Evolutionary conservation across 2,797 vertebrate genomes (phyloP), one percentile per base, ranked within the genome.

Genomic region (Sebastes iracundus): DNA sequence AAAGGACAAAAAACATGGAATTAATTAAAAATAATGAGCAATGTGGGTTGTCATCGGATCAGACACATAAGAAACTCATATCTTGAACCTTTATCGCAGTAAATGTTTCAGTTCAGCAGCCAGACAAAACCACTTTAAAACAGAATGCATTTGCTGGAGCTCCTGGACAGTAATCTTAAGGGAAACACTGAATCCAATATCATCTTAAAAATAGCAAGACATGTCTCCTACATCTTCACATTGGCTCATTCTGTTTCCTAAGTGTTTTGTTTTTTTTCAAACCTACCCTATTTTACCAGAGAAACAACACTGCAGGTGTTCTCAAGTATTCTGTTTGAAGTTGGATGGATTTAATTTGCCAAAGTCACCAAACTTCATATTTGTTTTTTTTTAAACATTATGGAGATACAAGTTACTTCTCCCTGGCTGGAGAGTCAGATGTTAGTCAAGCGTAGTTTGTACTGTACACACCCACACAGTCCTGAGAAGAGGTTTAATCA

Each of bases 401-500:
- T 38, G 10, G 55, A 61, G 62, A 27, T 38, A 7, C 56, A 79
- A 18, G 6, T 74, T 59, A n/a, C 53, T 72, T 20, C 52, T 52
- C 12, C 3, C 4, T 49, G 28, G 12, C 7, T 55, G 65, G 77
- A 4, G 11, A 71, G 67, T 75, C 67, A 61, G 46, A 61, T 77
- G 78, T 78, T 68, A 55, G 52, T 80, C 22, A 22, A 77, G 74
- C 52, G 12, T 53, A 64, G 64, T 77, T 64, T 49, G 42, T 49
- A 49, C 18, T 61, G 52, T 30, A 16, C 23, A 62, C 60, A 28
- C 72, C 46, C 76, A 67, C 81, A 28, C 52, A n/a, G 71, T 81
- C 69, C 66, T 23, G 38, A 87, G 68, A 75, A 63, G 86, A 74
- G 77, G 55, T 72, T 80, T 74, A 77, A 78, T 90, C 63, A 75